Conservation (phyloP, 2,113 vertebrate species). For the Taurulus bubalis region DNA sequence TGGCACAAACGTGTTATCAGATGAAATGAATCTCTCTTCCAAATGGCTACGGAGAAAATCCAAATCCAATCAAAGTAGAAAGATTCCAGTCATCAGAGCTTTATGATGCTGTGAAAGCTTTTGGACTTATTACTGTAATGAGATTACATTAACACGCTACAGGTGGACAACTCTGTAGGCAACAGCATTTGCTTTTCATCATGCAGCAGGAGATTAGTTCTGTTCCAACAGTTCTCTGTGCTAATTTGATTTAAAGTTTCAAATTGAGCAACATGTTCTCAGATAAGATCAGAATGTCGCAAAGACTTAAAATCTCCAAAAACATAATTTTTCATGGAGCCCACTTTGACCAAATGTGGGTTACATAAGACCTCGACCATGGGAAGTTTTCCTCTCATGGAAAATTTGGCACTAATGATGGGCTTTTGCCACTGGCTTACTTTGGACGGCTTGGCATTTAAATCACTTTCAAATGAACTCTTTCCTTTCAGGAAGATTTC, state of each 20-base stretch:
- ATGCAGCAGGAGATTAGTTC: constrained; percentile 10
- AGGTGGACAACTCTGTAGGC: constrained; percentile 28
- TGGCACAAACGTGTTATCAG: neutral
- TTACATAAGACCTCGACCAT: constrained; percentile 64
- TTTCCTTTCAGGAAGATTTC: constrained; percentile 33
- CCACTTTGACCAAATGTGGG: constrained; percentile 28
- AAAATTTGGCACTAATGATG: constrained; percentile 62
- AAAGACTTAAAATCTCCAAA: constrained; percentile 8
- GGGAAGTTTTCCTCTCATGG: constrained; percentile 68
- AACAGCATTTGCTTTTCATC: constrained; percentile 45
- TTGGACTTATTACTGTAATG: constrained; percentile 11
- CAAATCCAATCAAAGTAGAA: constrained; percentile 13
- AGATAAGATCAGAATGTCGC: constrained; percentile 34
- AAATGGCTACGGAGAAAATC: constrained; percentile 13
- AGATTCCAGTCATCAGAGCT: constrained; percentile 7
- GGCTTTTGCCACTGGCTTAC: constrained; percentile 45
- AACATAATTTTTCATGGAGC: constrained; percentile 1
- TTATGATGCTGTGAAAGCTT: constrained; percentile 8
- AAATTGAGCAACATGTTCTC: constrained; percentile 33
- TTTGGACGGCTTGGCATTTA: constrained; percentile 60
- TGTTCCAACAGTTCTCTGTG: constrained; percentile 16
- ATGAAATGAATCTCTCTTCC: neutral
- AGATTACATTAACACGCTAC: constrained; percentile 29
- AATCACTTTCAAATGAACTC: constrained; percentile 61
- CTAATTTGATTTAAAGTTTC: constrained; percentile 40